Conservation (phyloP, 2,113 vertebrate species). For the Aphelocoma coerulescens region DNA sequence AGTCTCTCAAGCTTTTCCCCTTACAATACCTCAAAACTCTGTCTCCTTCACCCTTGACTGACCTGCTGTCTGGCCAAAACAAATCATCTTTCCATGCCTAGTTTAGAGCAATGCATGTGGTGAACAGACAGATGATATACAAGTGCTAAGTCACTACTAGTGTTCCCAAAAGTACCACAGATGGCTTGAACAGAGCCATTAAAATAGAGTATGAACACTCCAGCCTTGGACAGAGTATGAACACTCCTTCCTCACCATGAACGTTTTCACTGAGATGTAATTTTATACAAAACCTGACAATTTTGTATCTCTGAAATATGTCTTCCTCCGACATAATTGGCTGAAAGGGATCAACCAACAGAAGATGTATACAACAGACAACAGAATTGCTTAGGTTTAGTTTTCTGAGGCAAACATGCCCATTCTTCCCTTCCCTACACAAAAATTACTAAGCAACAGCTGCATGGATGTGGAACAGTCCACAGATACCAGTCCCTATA, state of each 20-base stretch:
- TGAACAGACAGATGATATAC: not conserved
- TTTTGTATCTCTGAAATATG: not conserved
- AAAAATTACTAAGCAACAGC: not conserved
- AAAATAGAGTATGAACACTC: not conserved
- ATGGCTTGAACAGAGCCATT: not conserved
- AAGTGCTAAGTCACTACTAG: not conserved
- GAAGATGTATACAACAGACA: not conserved
- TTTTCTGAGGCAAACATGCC: not conserved
- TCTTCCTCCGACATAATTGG: not conserved
- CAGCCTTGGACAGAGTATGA: not conserved
- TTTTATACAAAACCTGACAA: not conserved
- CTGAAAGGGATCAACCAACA: not conserved
- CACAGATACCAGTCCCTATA: not conserved
- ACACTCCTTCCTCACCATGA: not conserved
- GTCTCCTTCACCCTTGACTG: not conserved
- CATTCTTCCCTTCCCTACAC: not conserved
- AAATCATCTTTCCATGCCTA: not conserved
- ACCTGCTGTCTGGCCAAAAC: not conserved
- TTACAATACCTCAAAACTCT: not conserved
- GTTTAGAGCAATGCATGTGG: not conserved
- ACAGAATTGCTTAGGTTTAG: not conserved
- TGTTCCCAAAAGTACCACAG: not conserved
- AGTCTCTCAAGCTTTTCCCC: not conserved
- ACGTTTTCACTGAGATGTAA: not conserved
- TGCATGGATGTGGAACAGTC: not conserved